phyloP scores from a whole-genome alignment of 2,797 vertebrate genomes.

The Ispidina picta region DNA sequence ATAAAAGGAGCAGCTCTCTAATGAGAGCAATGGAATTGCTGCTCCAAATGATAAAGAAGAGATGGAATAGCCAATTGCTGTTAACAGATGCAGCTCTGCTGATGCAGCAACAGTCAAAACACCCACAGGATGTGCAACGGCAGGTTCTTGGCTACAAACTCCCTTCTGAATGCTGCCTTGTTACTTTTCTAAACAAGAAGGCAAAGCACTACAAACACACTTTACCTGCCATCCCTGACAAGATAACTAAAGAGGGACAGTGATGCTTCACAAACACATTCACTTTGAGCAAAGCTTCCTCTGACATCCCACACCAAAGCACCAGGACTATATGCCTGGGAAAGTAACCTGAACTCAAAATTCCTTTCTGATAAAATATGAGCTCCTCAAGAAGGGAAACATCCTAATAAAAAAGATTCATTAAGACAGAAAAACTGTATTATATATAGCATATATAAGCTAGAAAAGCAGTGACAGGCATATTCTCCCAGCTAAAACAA shows the following conservation, averaged over 20 bases:
- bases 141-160: conserved; percentile 30
- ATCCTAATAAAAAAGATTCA: not conserved
- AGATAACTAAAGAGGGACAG: not conserved
- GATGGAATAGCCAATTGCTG: conserved; percentile 37
- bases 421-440: not conserved
- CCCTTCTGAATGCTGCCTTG: not conserved
- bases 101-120: conserved; percentile 50
- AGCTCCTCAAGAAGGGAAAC: not conserved
- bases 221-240: not conserved
- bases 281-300: not conserved
- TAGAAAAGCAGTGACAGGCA: not conserved
- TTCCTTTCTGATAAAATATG: not conserved
- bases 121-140: conserved; percentile 41
- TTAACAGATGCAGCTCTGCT: conserved; percentile 58
- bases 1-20: conserved; percentile 48
- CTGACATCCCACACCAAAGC: not conserved
- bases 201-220: not conserved
- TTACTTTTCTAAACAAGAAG: not conserved
- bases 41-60: conserved; percentile 11
- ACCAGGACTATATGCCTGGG: not conserved
- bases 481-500: not conserved
- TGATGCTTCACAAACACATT: not conserved
- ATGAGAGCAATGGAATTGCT: conserved; percentile 37
- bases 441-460: not conserved
- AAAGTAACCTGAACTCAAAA: not conserved